Evolutionary conservation across 2,797 vertebrate species (phyloP), one percentile per base, ranked within the genome.

Genomic region (Phalanger gymnotis): DNA sequence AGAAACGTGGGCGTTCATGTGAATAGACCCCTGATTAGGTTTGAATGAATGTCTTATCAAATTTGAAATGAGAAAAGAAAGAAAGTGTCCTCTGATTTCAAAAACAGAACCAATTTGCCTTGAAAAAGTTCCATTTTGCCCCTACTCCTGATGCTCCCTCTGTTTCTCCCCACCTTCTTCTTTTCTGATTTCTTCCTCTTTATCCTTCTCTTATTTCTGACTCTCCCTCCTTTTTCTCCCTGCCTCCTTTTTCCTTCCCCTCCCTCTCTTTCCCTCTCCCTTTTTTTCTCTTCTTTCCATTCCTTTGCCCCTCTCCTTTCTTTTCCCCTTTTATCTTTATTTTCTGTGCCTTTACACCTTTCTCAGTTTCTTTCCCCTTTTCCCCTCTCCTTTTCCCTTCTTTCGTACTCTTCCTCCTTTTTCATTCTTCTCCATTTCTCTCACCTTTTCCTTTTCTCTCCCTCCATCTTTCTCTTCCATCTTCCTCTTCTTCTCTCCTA

Each of bases 41-140:
- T 96, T 92, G 66, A 53, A 94, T 0, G 12, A 73, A 93, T 31
- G 53, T 92, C 94, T 92, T 91, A 81, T 91, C 28, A 58, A 54
- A 6, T 93, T 66, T 91, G 92, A 90, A 94, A 97, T 54, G 54
- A 89, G 92, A 81, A 94, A 91, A 96, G 90, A 93, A 94, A 94
- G 57, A 53, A 81, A 91, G 19, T 90, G 91, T 51, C 95, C 61
- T 73, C 95, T 87, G 92, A 96, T 93, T 96, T 6, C 61, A 95
- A 96, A 97, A 97, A 94, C 94, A 96, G 96, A 98, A 91, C 89
- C 56, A 95, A 96, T 95, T 97, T 96, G 54, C 91, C 94, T 96
- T 61, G 91, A 93, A 95, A 92, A 96, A 94, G 90, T 90, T 19
- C 2, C 52, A 53, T 90, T 90, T 30, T 90, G 30, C 47, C 27